Base-by-base conservation (phyloP, 2,797 vertebrate genomes). In the Semotilus atromaculatus region DNA sequence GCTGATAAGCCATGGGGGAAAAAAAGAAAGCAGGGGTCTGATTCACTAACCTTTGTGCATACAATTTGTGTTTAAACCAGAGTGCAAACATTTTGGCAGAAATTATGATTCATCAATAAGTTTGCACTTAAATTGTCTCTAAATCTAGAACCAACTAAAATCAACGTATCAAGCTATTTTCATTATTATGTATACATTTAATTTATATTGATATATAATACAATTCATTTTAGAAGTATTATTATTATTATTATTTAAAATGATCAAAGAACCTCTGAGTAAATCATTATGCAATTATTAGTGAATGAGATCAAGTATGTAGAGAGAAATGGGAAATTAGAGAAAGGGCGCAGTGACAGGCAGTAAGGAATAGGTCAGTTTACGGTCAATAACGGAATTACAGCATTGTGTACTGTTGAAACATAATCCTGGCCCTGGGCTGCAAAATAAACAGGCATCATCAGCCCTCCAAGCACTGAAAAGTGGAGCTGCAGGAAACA, bases 231-330 rank as follows among this genome's bases (percentile, higher is more conserved):
- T 68, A 36, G 5, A 68, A 70, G 21, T n/a, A n/a, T 31, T 31
- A 31, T 70, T 36, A 0, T 6, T 19, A 38, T 26, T 1, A 26
- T 16, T 7, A n/a, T n/a, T 36, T 51, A 16, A 51, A 5, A 43
- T 71, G 34, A 74, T 36, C 19, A 31, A 53, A 31, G 26, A 72
- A 73, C 19, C 3, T 38, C 6, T 53, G 3, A 34, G 10, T 36
- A n/a, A 38, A 58, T 38, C 0, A 55, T 34, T 76, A 38, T n/a
- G 21, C 21, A 58, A 16, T 2, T 77, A 23, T 48, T 48, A 66
- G 76, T 23, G 43, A 86, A 86, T 40, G 5, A 75, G 88, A 89
- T 51, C 86, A 82, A 77, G 26, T 68, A 16, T 21, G 43, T 31
- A 87, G n/a, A 81, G 34, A 18, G 0, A 7, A 81, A 64, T 40